A percentile compares a stretch with the other conserved stretches of the same genome.
phyloP scores from a whole-genome alignment of 2,797 vertebrate species.

The Dallia pectoralis region DNA sequence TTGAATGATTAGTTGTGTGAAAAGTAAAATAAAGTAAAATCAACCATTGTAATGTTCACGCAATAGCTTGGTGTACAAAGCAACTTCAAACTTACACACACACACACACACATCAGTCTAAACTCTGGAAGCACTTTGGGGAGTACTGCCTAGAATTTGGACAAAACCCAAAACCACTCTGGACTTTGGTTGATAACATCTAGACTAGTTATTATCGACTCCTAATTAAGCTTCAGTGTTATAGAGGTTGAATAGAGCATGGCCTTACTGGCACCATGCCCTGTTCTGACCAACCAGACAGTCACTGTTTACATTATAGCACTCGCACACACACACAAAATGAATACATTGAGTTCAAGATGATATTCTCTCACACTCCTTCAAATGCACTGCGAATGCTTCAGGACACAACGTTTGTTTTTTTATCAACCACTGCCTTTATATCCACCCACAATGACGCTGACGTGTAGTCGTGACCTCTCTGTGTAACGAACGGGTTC shows the following conservation, averaged over 20 bases:
- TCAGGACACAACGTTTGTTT: background rate
- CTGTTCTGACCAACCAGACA: background rate
- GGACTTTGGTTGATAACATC: too few species aligned
- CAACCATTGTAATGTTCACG: too few species aligned
- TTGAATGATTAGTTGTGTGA: too few species aligned
- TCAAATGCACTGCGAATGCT: background rate
- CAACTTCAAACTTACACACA: too few species aligned
- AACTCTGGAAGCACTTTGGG: too few species aligned
- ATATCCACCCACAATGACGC: background rate
- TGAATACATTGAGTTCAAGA: background rate
- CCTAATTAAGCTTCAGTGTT: too few species aligned
- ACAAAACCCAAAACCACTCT: too few species aligned
- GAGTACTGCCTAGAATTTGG: too few species aligned
- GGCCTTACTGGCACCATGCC: background rate
- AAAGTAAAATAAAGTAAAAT: too few species aligned
- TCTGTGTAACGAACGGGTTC: constrained; percentile 1
- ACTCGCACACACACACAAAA: background rate
- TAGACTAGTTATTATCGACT: too few species aligned
- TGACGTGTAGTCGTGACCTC: background rate
- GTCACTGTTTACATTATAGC: background rate
- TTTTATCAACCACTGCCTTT: background rate
- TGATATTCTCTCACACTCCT: background rate
- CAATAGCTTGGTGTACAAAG: too few species aligned
- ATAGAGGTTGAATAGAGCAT: background rate
- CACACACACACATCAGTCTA: too few species aligned